A percentile compares a stretch with the other conserved stretches of the same genome.
Conservation (phyloP, 2,113 vertebrate genomes). For the Rhodinocichla rosea region DNA sequence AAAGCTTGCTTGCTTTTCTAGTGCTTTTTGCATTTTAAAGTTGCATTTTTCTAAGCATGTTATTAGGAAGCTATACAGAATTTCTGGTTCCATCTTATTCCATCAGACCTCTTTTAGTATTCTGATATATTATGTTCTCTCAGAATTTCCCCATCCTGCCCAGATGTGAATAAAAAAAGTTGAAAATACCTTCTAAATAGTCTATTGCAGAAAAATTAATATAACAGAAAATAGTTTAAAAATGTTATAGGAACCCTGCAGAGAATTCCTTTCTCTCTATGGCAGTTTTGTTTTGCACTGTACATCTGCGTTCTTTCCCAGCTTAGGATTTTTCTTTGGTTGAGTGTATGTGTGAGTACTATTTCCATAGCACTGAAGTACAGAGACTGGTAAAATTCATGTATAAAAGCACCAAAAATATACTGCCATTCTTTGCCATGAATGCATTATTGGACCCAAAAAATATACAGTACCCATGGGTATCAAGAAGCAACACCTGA, state of each 20-base stretch:
- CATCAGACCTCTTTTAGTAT: neutral
- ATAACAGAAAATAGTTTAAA: neutral
- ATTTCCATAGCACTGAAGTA: neutral
- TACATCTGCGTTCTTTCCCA: neutral
- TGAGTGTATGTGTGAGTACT: rapidly evolving
- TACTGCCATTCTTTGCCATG: neutral
- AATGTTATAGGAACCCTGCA: neutral
- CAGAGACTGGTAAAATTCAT: neutral
- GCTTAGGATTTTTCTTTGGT: neutral
- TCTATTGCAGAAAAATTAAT: neutral
- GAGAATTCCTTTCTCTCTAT: neutral
- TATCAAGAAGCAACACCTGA: neutral
- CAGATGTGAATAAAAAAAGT: neutral
- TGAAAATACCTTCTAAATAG: neutral
- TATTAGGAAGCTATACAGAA: neutral
- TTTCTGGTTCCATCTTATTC: neutral
- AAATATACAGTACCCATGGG: neutral
- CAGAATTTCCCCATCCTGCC: neutral
- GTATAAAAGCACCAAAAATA: neutral
- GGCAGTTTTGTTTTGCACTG: neutral
- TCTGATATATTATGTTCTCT: neutral
- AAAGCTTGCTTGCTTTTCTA: neutral
- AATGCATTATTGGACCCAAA: neutral
- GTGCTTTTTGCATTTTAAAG: neutral
- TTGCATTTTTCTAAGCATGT: neutral